Conservation (phyloP, 2,888 invertebrate species). For the Clusia tigrina region DNA sequence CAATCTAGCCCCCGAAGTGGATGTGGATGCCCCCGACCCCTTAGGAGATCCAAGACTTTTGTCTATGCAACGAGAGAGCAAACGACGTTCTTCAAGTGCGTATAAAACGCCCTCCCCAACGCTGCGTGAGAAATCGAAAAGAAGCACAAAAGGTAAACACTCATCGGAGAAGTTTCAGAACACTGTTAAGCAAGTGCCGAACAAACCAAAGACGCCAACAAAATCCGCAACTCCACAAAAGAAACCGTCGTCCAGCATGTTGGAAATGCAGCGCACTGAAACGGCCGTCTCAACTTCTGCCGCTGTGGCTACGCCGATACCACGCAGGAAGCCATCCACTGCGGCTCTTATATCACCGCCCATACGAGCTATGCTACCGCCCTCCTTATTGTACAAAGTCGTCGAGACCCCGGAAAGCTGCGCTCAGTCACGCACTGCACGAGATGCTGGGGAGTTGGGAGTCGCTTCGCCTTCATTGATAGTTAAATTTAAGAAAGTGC, state of each 20-base stretch:
- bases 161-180: slow-evolving; percentile 56
- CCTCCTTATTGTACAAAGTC: slow-evolving; percentile 60
- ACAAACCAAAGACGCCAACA: slow-evolving; percentile 30
- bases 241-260: slow-evolving; percentile 30
- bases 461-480: slow-evolving; percentile 67
- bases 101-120: slow-evolving; percentile 48
- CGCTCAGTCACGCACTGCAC: slow-evolving; percentile 35
- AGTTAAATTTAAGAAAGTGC: slow-evolving; percentile 78
- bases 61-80: slow-evolving; percentile 26
- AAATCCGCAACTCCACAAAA: slow-evolving; percentile 32
- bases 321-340: slow-evolving; percentile 43
- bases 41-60: slow-evolving; percentile 38
- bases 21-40: slow-evolving; percentile 39
- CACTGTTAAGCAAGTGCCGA: slow-evolving; percentile 12
- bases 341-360: slow-evolving; percentile 53
- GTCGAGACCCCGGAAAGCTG: slow-evolving; percentile 51
- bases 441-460: slow-evolving; percentile 31
- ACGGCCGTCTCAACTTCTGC: slow-evolving; percentile 25
- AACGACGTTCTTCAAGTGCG: slow-evolving; percentile 17
- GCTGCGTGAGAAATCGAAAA: slow-evolving; percentile 55
- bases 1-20: slow-evolving; percentile 36
- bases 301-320: slow-evolving; percentile 33
- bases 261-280: slow-evolving; percentile 40
- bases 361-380: slow-evolving; percentile 59
- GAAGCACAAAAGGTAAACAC: slow-evolving; percentile 57